Conservation (phyloP, 2,888 invertebrate species). For the Pantelozetes paolii region DNA sequence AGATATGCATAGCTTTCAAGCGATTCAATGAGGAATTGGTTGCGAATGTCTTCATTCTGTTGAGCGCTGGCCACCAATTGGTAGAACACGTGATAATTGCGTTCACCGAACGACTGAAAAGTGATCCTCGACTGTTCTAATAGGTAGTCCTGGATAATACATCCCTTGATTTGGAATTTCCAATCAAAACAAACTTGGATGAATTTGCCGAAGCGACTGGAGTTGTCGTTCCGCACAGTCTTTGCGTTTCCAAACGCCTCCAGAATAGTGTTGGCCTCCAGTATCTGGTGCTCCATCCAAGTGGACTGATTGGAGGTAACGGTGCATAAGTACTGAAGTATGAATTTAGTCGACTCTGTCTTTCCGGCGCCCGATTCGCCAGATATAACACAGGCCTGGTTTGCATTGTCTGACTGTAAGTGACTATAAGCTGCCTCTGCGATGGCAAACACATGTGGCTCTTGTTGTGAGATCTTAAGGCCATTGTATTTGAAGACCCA, state of each 20-base stretch:
- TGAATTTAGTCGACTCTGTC: constrained; percentile 86
- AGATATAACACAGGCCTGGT: constrained; percentile 83
- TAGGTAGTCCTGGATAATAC: constrained; percentile 83
- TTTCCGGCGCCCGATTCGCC: constrained; percentile 84
- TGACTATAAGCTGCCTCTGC: constrained; percentile 82
- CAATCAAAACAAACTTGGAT: constrained; percentile 88
- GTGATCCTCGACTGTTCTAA: constrained; percentile 85
- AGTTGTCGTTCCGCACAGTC: constrained; percentile 87
- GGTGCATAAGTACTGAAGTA: constrained; percentile 83
- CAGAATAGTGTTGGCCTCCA: constrained; percentile 86
- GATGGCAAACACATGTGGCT: constrained; percentile 84
- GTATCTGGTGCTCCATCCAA: constrained; percentile 92
- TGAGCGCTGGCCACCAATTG: constrained; percentile 74
- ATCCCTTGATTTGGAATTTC: constrained; percentile 82
- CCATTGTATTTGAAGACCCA: constrained; percentile 76
- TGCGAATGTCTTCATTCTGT: constrained; percentile 47
- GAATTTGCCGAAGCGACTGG: constrained; percentile 89
- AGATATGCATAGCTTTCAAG: constrained; percentile 76
- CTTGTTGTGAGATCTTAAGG: constrained; percentile 67
- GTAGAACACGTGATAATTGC: constrained; percentile 89
- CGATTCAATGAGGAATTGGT: constrained; percentile 67
- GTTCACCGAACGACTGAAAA: constrained; percentile 77
- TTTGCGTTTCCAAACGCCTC: constrained; percentile 95
- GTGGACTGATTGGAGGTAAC: constrained; percentile 72
- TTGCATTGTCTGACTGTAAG: constrained; percentile 57